Evolutionary conservation across 2,797 vertebrate species (phyloP).

Genomic region (Characodon lateralis): DNA sequence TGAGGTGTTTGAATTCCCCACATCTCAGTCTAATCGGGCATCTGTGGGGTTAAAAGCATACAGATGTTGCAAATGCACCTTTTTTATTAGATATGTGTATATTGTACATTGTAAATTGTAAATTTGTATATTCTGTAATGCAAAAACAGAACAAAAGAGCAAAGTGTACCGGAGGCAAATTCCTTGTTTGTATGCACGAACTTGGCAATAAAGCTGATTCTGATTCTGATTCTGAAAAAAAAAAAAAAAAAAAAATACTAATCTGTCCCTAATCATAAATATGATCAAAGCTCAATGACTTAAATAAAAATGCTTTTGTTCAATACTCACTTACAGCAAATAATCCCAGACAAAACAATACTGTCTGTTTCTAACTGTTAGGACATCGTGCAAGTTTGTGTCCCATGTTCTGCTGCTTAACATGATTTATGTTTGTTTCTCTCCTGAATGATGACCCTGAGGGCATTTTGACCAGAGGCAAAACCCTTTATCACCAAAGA

Average conservation of each 20-base stretch:
- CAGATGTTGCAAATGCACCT: too few species aligned
- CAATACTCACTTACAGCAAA: not conserved
- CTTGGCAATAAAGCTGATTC: too few species aligned
- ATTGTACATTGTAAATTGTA: too few species aligned
- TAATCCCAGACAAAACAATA: not conserved
- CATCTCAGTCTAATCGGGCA: not conserved
- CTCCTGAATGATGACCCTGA: conserved; percentile 23
- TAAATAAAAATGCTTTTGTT: not conserved
- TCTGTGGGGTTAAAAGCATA: not conserved
- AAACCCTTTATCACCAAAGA: conserved; percentile 46
- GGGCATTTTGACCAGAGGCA: conserved; percentile 28
- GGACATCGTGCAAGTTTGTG: conserved; percentile 22
- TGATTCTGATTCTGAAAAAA: too few species aligned
- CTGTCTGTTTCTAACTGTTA: not conserved
- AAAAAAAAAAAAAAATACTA: not conserved
- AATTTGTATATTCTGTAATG: too few species aligned
- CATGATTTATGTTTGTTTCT: conserved; percentile 28
- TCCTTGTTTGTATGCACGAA: too few species aligned
- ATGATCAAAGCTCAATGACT: not conserved
- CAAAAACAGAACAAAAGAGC: too few species aligned
- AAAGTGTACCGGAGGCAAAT: too few species aligned
- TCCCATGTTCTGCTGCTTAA: conserved; percentile 6
- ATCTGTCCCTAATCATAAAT: not conserved
- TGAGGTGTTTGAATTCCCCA: not conserved
- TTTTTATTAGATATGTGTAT: too few species aligned